Evolutionary conservation across 2,888 invertebrate genomes (phyloP), one percentile per base, ranked within the genome.

Genomic region (Germaria angustata): DNA sequence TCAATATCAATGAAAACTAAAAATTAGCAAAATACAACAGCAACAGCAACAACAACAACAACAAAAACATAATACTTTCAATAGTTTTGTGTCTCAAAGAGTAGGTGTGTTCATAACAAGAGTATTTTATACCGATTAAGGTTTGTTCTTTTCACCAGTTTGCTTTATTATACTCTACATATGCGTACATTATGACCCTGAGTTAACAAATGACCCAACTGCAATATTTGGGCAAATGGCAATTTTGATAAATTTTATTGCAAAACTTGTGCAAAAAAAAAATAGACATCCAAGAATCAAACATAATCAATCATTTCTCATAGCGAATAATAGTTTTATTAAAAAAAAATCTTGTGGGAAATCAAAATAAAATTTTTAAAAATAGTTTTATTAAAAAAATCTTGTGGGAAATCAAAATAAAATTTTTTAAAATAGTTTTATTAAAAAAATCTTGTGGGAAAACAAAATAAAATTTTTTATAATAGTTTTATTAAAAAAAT

Each of bases 101-200:
- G 66, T 36, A 80, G 72, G 66, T 80, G 79, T 73, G 69, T 76
- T 76, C 76, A 76, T 76, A 76, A 76, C 80, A 81, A 36, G 66
- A 68, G 78, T 78, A 69, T 57, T 79, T 82, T 79, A 46, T 75
- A 28, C 49, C 65, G 79, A 79, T 79, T 75, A 82, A 79, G 78
- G 82, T 81, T 81, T 81, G 72, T 71, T 59, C 63, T 71, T 80
- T 80, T 68, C 66, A 59, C 59, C 72, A 73, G 72, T 80, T 73
- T 59, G 44, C 51, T 66, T 49, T 59, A 72, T 73, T 73, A 36
- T 41, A 41, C 22, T 34, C 32, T 44, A n/a, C n/a, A n/a, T n/a
- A 20, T 66, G 9, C 41, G 53, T 59, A 22, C 36, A 46, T 78
- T 63, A 55, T 55, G 68, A 49, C 28, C 24, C 5, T 73, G 24